Evolutionary conservation across 2,888 invertebrate genomes (phyloP), one percentile per base, ranked within the genome.

Genomic region (Zele albiditarsus): DNA sequence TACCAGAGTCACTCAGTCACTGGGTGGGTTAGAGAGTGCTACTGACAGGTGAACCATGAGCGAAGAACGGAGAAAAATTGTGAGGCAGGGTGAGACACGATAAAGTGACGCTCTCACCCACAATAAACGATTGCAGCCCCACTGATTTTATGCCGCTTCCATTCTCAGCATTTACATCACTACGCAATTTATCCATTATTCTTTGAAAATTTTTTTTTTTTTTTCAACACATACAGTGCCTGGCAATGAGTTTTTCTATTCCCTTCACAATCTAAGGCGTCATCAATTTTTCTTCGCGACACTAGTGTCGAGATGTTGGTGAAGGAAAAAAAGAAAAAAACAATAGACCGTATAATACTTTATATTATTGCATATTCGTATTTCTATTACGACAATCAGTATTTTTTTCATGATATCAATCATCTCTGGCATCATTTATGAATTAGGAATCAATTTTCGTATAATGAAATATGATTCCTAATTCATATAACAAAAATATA

Each of bases 1-100:
- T 28, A 60, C 25, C 38, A 49, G 72, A 81, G 82, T 85, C 84
- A 82, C 83, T 85, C 85, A 82, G 81, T 82, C 83, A 81, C 78
- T 76, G 12, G 63, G 77, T 80, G 12, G 78, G 81, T 81, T 80
- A 75, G 78, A 63, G 28, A 72, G 80, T 85, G 84, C 80, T 58
- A 60, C 72, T 84, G 85, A 85, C 85, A 82, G 81, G 23, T 68
- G n/a, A 49, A 62, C 28, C 8, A 49, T 49, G 46, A 28, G 42
- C 27, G 20, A 46, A 42, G 58, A 46, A 46, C 42, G 28, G 62
- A 60, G 63, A 76, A 66, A 63, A 63, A 33, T 33, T 33, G 63
- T 3, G 5, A 66, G 23, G 33, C 12, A 65, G 65, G 65, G 31
- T 65, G n/a, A 33, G 23, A 20, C 65, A 65, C 38, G 53, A 20